Base-by-base conservation (phyloP, 2,888 invertebrate genomes). In the Proisotoma minuta region DNA sequence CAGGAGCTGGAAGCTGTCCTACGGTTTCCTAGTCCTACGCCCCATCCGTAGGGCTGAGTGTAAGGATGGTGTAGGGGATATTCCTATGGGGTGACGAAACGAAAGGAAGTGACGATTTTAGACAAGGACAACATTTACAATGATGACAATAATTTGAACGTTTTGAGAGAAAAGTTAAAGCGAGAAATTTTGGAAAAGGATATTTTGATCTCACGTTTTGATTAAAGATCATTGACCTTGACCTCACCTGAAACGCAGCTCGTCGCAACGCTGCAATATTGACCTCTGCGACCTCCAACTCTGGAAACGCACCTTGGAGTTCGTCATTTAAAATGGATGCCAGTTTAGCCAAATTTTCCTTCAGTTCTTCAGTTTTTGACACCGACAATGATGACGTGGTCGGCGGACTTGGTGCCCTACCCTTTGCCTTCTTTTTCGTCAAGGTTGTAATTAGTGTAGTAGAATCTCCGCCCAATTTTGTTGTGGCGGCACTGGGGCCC, bases 291-390 rank as follows among this genome's bases (percentile, higher is more conserved):
- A 75, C 75, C 66, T 78, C 76, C 65, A 80, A 70, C 64, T 80
- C 79, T 5, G 76, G 71, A 72, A 78, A 79, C 64, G 78, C 78
- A 39, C 79, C 80, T 62, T 78, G 78, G 68, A 79, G 78, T 72
- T 80, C 80, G 71, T 79, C 79, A 54, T 62, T 61, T 18, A 65
- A 57, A 27, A 65, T 59, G 1, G 60, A 53, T 12, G 60, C 60
- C 26, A 66, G 43, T 50, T 63, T 60, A 24, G 58, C 52, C n/a
- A 66, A 56, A 26, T 54, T 60, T 27, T 66, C 66, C 34, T 58
- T 59, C 24, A 66, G 59, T 28, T 62, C 60, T 24, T 63, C 63
- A 5, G 10, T 4, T n/a, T 5, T 5, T 5, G 12, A 3, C 22
- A 5, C 12, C 3, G 8, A 8, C 8, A 4, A 10, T 20, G 12